phyloP scores from a whole-genome alignment of 2,113 vertebrate species.

The Apodemus speciosus region DNA sequence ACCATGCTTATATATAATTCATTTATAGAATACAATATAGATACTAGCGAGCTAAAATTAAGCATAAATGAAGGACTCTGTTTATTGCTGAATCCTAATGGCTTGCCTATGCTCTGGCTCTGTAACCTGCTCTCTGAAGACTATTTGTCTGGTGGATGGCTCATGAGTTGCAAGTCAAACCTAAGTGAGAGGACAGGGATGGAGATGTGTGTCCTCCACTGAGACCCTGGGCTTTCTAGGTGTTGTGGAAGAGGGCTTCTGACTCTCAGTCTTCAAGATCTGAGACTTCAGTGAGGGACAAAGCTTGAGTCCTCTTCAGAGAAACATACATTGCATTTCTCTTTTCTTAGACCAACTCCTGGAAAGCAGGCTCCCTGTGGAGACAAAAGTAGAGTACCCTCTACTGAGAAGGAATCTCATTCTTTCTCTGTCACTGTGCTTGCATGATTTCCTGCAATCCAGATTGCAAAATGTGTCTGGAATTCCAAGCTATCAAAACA shows the following conservation, averaged over 20 bases:
- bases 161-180: background rate
- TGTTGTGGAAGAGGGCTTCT: background rate
- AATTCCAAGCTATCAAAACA: background rate
- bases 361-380: background rate
- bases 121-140: background rate
- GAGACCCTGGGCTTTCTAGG: background rate
- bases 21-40: background rate
- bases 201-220: rapidly evolving
- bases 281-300: background rate
- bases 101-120: rapidly evolving
- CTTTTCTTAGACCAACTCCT: background rate
- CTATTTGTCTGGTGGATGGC: background rate
- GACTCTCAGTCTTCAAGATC: background rate
- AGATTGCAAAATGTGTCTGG: background rate
- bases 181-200: background rate
- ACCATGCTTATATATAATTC: constrained; percentile 10
- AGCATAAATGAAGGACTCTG: background rate
- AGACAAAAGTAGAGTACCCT: background rate
- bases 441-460: background rate
- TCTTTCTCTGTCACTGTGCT: background rate
- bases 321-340: background rate
- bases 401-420: background rate
- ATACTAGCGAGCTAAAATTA: background rate
- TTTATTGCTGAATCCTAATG: background rate
- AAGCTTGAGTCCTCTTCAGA: background rate